phyloP scores from a whole-genome alignment of 2,888 invertebrate species.

The Nasonovia ribisnigri region DNA sequence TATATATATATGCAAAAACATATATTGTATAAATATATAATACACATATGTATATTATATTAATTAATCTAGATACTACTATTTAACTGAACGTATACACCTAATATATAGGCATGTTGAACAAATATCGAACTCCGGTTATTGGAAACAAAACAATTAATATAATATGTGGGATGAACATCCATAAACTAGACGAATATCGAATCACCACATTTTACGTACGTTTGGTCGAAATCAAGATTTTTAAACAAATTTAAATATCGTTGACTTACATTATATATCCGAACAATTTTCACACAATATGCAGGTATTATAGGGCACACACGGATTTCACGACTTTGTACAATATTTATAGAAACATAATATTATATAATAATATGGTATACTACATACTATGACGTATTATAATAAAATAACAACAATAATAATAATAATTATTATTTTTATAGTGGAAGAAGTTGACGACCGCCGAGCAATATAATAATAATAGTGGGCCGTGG shows the following conservation, averaged over 20 bases:
- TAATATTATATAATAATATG: conserved; percentile 24
- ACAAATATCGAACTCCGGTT: conserved; percentile 20
- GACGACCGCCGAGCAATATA: conserved; percentile 22
- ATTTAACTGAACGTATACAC: conserved; percentile 38
- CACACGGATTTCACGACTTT: conserved; percentile 36
- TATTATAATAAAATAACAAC: conserved; percentile 58
- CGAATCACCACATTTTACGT: conserved; percentile 32
- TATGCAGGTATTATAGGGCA: neutral
- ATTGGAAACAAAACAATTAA: conserved; percentile 16
- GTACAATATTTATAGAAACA: conserved; percentile 58
- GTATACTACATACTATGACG: conserved; percentile 47
- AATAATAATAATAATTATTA: conserved; percentile 42
- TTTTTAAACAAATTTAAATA: conserved; percentile 11
- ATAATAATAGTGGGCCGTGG: conserved; percentile 1
- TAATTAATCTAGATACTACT: conserved; percentile 26
- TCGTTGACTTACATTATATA: neutral
- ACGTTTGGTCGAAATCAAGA: conserved; percentile 53
- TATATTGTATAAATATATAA: neutral
- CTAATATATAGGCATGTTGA: neutral
- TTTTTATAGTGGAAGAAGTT: conserved; percentile 61
- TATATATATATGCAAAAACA: neutral
- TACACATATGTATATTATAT: conserved; percentile 22
- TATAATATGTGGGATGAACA: conserved; percentile 12
- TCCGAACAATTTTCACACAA: conserved; percentile 37
- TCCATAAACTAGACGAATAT: conserved; percentile 24